Evolutionary conservation across 2,888 invertebrate genomes (phyloP), one percentile per base, ranked within the genome.

Genomic region (Agrochola macilenta): DNA sequence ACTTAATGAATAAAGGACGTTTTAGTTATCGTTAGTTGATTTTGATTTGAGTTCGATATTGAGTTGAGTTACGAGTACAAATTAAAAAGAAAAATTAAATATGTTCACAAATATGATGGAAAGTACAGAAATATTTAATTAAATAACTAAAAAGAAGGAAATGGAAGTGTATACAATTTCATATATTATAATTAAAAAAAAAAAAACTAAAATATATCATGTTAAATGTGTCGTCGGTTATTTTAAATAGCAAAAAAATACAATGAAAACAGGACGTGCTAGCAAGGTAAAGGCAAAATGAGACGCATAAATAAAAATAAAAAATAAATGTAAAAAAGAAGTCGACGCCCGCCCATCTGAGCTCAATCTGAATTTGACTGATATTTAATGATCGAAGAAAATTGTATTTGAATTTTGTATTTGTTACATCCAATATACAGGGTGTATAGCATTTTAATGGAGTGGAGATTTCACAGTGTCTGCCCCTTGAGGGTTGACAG

Each of bases 381-480:
- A 82, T 88, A 76, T 74, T 84, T 81, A 86, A 80, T 79, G 85
- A 89, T 84, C 58, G 82, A 85, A 89, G 83, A 82, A 89, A 89
- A 88, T 88, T 84, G 89, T 89, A 83, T 85, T 84, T 87, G 79
- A 80, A 89, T 89, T 79, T 87, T 83, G 84, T 84, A 88, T 89
- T 89, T 89, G 87, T 88, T 69, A 83, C 86, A 66, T 83, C 63
- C 74, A 78, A 81, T 89, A 81, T 86, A 89, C 83, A 85, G 86
- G 87, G 73, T 89, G 89, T 90, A 91, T 90, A 91, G 88, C 91
- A 90, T 91, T 93, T 92, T 91, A 94, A 94, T 92, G 93, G 93
- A 93, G 92, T 92, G 89, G 90, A 92, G 93, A 93, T 93, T 94
- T 93, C 93, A 94, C 93, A 91, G 93, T 93, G 93, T 92, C 94